Base-by-base conservation (phyloP, 1,140 invertebrate genomes). In the Chionoecetes opilio region DNA sequence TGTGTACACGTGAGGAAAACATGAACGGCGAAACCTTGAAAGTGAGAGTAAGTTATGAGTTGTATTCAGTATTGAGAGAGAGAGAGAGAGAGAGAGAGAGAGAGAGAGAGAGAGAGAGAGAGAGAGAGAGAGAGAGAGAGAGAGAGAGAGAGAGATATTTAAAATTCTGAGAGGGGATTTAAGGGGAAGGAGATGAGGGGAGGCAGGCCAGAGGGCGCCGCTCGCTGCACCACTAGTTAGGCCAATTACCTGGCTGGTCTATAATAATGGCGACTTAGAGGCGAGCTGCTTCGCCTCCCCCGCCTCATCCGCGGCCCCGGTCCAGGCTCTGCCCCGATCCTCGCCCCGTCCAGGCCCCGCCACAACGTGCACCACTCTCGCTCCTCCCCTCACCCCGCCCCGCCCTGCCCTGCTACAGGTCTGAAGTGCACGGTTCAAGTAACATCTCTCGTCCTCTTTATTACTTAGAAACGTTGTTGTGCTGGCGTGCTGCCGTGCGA, bases 151-250 rank as follows among this genome's bases (percentile, higher is more conserved):
- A 46, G 41, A 46, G 41, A 46, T 5, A 46, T 5, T 6, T 5
- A 53, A 17, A 17, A 17, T 17, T 53, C 11, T 53, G 6, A 75
- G 63, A 26, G n/a, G 84, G 26, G 84, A 86, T n/a, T n/a, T n/a
- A n/a, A n/a, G 11, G 35, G 29, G 21, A 26, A 21, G 53, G n/a
- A 26, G 63, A 21, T 53, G 2, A 75, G 21, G 63, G 63, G 63
- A 75, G 63, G 26, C 63, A 75, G 63, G 21, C 0, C 63, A 75
- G n/a, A 75, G 63, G 63, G 63, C 63, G 21, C 63, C 63, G 63
- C 63, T 75, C 63, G n/a, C 21, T n/a, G 63, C 63, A n/a, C 63
- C 90, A 26, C 90, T 82, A 92, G 90, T 92, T 92, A 82, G 75
- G 90, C 90, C 90, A 92, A 82, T 92, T 92, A 82, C 63, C 14